Evolutionary conservation across 2,888 invertebrate genomes (phyloP), one percentile per base, ranked within the genome.

Genomic region (Neoitamus cyanurus): DNA sequence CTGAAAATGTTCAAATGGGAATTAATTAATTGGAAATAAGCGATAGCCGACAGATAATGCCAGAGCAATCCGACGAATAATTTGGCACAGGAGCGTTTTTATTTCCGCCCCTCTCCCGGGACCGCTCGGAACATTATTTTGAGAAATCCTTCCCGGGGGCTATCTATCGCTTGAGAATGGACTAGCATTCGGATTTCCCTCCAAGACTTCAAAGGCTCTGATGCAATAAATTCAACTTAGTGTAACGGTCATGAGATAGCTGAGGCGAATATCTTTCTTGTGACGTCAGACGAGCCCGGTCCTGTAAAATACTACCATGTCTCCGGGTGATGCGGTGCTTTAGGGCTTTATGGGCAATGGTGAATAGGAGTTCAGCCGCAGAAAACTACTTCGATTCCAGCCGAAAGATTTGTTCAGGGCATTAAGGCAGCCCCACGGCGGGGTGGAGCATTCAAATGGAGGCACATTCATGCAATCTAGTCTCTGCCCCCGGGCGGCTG

Each of bases 1-100:
- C 58, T 58, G 58, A 58, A 58, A 58, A 58, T 58, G 58, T 7
- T 58, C 20, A 58, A 58, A 58, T 58, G 58, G 58, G 25, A 58
- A 58, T 58, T 58, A 58, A 58, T 58, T 58, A 58, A 58, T 58
- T 58, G 58, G 58, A 58, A 58, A 58, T 58, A 58, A 58, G 58
- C 58, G 25, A 58, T 58, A 58, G 58, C 58, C 15, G 20, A 58
- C 58, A 58, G 58, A 58, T 58, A 58, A 58, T 58, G 25, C 20
- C 0, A 15, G 25, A 25, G 58, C 1, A 20, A 58, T 58, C 25
- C 20, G 15, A 25, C 42, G 42, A 15, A 42, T n/a, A 42, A 37
- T 42, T 42, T 42, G 42, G n/a, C n/a, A n/a, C 42, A 42, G n/a
- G n/a, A 42, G 3, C 42, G 42, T 42, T 42, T 42, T 42, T 42